Evolutionary conservation across 1,140 invertebrate species (phyloP).

Genomic region (Apis laboriosa): DNA sequence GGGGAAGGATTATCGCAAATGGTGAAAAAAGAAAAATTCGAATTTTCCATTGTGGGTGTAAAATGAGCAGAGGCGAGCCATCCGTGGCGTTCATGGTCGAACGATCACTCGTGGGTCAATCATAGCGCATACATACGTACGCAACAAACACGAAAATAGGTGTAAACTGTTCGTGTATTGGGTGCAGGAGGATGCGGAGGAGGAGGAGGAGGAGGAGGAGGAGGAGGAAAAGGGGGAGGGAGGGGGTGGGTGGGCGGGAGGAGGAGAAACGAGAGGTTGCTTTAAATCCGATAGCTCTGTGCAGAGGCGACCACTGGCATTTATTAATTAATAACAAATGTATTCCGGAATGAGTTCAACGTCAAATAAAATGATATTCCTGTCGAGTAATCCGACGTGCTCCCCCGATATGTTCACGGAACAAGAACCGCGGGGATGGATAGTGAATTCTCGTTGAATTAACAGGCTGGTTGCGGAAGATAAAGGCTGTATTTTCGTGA

Average conservation of each 20-base stretch:
- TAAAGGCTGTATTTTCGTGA: not conserved
- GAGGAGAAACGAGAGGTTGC: constrained; percentile 45
- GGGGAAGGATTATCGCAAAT: constrained; percentile 4
- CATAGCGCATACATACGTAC: constrained; percentile 51
- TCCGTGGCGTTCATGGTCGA: constrained; percentile 56
- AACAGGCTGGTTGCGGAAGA: not conserved
- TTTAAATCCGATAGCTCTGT: constrained; percentile 72
- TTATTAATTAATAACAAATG: constrained; percentile 78
- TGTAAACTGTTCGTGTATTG: not conserved
- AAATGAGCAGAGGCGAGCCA: constrained; percentile 56
- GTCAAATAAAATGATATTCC: constrained; percentile 76
- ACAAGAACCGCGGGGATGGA: constrained; percentile 13
- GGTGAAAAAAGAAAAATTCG: constrained; percentile 48
- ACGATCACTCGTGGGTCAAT: constrained; percentile 67
- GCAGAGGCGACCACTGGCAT: constrained; percentile 53
- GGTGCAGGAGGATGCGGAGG: not conserved
- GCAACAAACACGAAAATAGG: not conserved
- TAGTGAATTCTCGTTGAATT: constrained; percentile 33
- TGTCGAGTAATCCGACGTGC: constrained; percentile 62
- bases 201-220: not conserved
- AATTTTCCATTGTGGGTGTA: constrained; percentile 54
- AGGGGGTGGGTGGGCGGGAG: no score
- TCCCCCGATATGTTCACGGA: constrained; percentile 17
- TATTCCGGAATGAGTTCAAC: constrained; percentile 72
- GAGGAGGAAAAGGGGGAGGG: not conserved